phyloP scores from a whole-genome alignment of 2,797 vertebrate species.

The Sphaeramia orbicularis region DNA sequence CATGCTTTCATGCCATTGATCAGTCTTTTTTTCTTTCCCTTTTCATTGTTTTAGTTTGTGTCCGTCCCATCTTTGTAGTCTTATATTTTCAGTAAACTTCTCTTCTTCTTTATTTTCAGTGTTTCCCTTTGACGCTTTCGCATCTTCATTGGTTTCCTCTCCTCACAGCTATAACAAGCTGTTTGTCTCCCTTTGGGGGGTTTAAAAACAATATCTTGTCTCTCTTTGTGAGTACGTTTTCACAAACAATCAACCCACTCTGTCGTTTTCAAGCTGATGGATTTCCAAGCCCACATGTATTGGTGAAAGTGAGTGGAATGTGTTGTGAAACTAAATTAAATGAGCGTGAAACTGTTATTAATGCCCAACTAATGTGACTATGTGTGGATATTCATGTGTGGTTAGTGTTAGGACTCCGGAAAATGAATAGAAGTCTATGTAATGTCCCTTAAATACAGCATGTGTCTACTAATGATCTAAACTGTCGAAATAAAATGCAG shows the following conservation, averaged over 20 bases:
- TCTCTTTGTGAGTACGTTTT: neutral
- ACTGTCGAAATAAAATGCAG: too few relatives aligned
- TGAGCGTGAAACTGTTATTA: too few relatives aligned
- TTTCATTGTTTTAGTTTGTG: too few relatives aligned
- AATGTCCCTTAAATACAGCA: too few relatives aligned
- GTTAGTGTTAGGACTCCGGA: too few relatives aligned
- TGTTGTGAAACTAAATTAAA: neutral
- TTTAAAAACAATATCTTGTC: neutral
- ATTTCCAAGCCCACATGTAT: neutral
- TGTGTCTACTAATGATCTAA: too few relatives aligned
- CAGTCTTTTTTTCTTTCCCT: neutral
- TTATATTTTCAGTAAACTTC: neutral
- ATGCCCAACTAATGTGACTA: too few relatives aligned
- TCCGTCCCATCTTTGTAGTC: neutral
- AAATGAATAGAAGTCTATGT: too few relatives aligned
- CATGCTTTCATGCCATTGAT: too few relatives aligned
- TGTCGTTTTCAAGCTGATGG: neutral
- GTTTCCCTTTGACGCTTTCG: neutral
- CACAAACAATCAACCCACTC: neutral
- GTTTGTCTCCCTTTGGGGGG: neutral
- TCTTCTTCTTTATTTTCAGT: neutral
- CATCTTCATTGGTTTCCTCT: neutral
- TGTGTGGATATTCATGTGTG: too few relatives aligned
- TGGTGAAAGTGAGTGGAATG: neutral
- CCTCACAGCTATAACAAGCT: constrained; percentile 9